Base-by-base conservation (phyloP, 2,797 vertebrate species). In the Halcyon chelicuti region DNA sequence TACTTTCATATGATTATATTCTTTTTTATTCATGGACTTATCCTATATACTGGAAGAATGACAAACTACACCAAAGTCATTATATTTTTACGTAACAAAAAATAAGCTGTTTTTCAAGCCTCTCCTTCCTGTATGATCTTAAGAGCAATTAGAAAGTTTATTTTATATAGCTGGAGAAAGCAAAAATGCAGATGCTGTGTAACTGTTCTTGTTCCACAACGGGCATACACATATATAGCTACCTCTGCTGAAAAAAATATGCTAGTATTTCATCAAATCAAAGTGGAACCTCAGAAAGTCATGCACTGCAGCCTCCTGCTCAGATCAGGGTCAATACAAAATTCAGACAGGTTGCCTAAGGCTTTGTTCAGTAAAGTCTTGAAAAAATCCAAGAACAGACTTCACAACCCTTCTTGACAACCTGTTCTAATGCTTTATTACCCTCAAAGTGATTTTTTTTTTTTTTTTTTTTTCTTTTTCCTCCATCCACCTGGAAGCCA, bases 131-230 rank as follows among this genome's bases (percentile, higher is more conserved):
- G 39, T 77, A 5, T 23, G 33, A 55, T 35, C 62, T 88, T 49
- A 75, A 58, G 89, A 88, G 60, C 10, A 68, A 57, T n/a, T 31
- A 68, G 19, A 9, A 94, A 31, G 6, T 71, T 84, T 67, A 71
- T 83, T 75, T 72, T 55, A 52, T 17, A 44, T 10, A 26, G 26
- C 23, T 61, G 29, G 14, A 84, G 62, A 90, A 78, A 84, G 37
- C 3, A 61, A 84, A 90, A 87, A 37, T 26, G 40, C 25, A 92
- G 29, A 75, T 0, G 1, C 5, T 0, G 0, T 15, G 9, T 57
- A 90, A 82, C 31, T 28, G 21, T 29, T 57, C 33, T 68, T 65
- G 20, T 55, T 92, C 62, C 28, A 33, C 19, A 68, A 72, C 2
- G 7, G 40, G 16, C 46, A 73, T 19, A 62, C 13, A 54, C 46